These are phyloP conservation scores for Herpailurus yagouaroundi DNA, from an alignment of 2,113 vertebrate species.

Conservation along the genomic window DNA sequence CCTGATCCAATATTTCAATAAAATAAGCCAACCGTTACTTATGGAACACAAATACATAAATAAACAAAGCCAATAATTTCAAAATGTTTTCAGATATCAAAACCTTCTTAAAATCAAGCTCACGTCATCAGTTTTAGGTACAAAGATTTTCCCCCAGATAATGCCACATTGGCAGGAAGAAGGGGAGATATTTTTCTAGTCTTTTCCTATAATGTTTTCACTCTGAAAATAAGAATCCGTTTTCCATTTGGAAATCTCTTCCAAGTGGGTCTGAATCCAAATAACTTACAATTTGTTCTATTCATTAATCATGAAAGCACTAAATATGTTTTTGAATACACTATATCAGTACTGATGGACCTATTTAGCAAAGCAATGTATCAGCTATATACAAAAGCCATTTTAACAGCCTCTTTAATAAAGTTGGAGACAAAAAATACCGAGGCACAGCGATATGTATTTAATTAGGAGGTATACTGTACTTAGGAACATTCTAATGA, in stretches of 20 bases:
- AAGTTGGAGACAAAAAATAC: slow-evolving; percentile 80
- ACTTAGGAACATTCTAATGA: slow-evolving; percentile 84
- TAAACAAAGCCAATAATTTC: slow-evolving; percentile 37
- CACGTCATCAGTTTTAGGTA: neutral
- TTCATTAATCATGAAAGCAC: slow-evolving; percentile 50
- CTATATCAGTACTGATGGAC: slow-evolving; percentile 73
- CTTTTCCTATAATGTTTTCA: slow-evolving; percentile 49
- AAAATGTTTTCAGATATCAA: neutral
- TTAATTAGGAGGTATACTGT: slow-evolving; percentile 84
- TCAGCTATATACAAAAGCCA: slow-evolving; percentile 70
- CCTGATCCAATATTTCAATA: neutral
- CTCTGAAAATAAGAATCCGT: neutral
- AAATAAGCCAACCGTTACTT: slow-evolving; percentile 29
- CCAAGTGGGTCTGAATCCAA: slow-evolving; percentile 60
- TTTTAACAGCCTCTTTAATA: slow-evolving; percentile 81
- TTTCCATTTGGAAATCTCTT: slow-evolving; percentile 59
- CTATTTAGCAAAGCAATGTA: slow-evolving; percentile 78
- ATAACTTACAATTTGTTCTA: slow-evolving; percentile 53
- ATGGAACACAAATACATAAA: neutral
- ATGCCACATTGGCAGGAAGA: neutral
- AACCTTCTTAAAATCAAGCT: slow-evolving; percentile 38
- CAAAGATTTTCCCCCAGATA: neutral
- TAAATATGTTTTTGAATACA: slow-evolving; percentile 62
- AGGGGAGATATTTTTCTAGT: neutral
- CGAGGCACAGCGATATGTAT: slow-evolving; percentile 70